phyloP scores from a whole-genome alignment of 1,140 invertebrate genomes.

The Neodiprion virginianus region DNA sequence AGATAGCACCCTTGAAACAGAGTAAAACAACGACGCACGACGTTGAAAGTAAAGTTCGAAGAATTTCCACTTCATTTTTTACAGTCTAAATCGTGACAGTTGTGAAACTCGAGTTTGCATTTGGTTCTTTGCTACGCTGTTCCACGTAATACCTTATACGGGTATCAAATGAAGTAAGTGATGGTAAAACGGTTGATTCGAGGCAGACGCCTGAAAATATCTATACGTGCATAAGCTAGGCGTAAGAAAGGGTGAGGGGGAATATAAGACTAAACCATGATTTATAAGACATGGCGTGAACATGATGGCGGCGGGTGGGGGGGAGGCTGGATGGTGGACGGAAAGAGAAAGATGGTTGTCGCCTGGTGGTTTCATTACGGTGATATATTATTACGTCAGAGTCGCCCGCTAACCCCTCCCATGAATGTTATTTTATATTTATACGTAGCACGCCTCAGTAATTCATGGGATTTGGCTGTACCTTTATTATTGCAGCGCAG shows the following conservation, averaged over 20 bases:
- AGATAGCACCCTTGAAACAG: too few species aligned
- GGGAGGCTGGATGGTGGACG: slow-evolving; percentile 2
- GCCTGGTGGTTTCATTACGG: slow-evolving; percentile 45
- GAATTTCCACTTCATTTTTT: too few species aligned
- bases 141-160: too few species aligned
- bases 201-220: background rate
- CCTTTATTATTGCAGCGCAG: background rate
- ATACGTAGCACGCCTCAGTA: slow-evolving; percentile 34
- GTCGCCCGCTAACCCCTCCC: slow-evolving; percentile 19
- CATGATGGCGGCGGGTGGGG: slow-evolving; percentile 13
- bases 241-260: background rate
- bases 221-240: background rate
- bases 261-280: slow-evolving; percentile 39
- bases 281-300: slow-evolving; percentile 38
- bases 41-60: too few species aligned
- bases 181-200: too few species aligned
- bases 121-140: too few species aligned
- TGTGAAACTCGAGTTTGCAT: too few species aligned
- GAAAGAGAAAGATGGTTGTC: slow-evolving; percentile 21
- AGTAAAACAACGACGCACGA: too few species aligned
- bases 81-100: too few species aligned
- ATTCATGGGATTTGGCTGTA: slow-evolving; percentile 40
- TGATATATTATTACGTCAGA: slow-evolving; percentile 50
- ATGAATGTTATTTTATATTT: slow-evolving; percentile 45
- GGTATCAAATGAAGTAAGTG: too few species aligned